phyloP scores from a whole-genome alignment of 2,888 invertebrate genomes.

The Melieria crassipennis region DNA sequence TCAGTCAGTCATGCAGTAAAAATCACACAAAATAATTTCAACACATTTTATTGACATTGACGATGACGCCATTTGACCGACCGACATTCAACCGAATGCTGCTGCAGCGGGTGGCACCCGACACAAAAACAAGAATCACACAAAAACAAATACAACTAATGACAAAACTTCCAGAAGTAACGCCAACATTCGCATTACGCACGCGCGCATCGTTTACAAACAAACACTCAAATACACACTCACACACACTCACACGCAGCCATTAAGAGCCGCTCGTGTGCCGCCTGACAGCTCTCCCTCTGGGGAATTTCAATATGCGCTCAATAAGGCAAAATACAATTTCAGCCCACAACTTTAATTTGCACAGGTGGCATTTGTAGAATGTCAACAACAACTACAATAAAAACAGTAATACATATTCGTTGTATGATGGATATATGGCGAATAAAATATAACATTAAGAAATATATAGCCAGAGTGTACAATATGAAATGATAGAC shows the following conservation, averaged over 20 bases:
- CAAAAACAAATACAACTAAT: background rate
- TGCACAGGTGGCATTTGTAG: conserved; percentile 15
- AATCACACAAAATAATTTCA: too few species aligned
- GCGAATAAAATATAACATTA: background rate
- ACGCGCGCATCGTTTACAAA: conserved; percentile 7
- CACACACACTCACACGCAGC: too few species aligned
- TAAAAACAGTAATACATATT: conserved; percentile 2
- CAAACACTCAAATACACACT: background rate
- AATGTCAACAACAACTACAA: background rate
- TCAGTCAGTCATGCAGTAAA: too few species aligned
- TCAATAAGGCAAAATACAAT: conserved; percentile 18
- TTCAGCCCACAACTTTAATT: conserved; percentile 12
- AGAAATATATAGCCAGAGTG: background rate
- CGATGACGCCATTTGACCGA: too few species aligned
- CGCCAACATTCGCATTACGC: background rate
- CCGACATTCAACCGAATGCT: too few species aligned
- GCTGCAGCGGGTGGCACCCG: too few species aligned
- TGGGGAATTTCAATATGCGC: background rate
- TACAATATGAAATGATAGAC: background rate
- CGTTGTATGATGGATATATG: background rate
- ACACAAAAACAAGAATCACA: too few species aligned
- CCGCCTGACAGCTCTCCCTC: too few species aligned
- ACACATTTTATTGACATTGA: too few species aligned
- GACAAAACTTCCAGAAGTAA: background rate
- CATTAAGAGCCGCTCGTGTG: too few species aligned